phyloP scores from a whole-genome alignment of 2,797 vertebrate species.

The Fundulus diaphanus region DNA sequence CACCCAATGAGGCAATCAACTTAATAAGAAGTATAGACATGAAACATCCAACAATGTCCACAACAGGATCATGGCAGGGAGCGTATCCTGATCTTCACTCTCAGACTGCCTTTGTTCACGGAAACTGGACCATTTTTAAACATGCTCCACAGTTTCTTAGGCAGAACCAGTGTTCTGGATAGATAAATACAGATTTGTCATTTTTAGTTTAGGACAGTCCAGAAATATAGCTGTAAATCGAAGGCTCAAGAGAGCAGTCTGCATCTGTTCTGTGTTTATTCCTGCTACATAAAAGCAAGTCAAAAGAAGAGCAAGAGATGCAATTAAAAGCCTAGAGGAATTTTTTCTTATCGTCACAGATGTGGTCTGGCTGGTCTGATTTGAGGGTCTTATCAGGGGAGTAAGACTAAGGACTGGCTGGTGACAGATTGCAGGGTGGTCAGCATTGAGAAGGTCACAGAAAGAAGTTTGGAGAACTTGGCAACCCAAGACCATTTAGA shows the following conservation, averaged over 20 bases:
- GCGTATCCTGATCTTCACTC: not conserved
- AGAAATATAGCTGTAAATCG: not conserved
- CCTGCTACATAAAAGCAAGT: conserved; percentile 1
- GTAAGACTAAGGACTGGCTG: conserved; percentile 53
- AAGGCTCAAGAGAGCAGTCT: not conserved
- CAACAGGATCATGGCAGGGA: not conserved
- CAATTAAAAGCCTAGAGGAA: conserved; percentile 56
- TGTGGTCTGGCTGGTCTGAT: conserved; percentile 60
- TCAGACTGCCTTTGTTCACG: not conserved
- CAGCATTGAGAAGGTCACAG: conserved; percentile 36
- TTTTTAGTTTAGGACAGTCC: not conserved
- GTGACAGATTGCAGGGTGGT: conserved; percentile 55
- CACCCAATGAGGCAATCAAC: not conserved
- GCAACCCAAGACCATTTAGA: conserved; percentile 41
- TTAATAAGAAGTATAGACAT: not conserved
- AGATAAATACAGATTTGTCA: too few relatives aligned
- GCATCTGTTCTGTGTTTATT: not conserved
- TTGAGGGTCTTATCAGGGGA: conserved; percentile 67
- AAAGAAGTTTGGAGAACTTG: conserved; percentile 46
- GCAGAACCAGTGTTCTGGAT: not conserved
- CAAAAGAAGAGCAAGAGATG: conserved; percentile 19
- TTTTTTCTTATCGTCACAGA: conserved; percentile 69
- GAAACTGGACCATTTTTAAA: not conserved
- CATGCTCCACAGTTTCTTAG: not conserved
- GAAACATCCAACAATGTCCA: not conserved